These are phyloP conservation scores for Choloepus hoffmanni DNA, from an alignment of 2,113 vertebrate genomes.

Conservation along the genomic window DNA sequence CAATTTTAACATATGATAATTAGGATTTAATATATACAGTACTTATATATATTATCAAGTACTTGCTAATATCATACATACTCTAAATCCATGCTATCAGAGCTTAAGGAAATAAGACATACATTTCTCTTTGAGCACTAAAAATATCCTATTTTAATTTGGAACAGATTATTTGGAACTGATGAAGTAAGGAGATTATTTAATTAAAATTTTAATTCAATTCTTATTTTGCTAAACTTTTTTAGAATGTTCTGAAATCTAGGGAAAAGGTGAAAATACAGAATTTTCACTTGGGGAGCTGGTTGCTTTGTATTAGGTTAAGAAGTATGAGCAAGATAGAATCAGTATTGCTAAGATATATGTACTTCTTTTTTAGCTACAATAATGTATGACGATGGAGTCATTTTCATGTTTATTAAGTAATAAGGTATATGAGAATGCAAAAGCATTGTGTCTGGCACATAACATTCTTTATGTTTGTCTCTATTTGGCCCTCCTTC, in stretches of 20 bases:
- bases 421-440: neutral
- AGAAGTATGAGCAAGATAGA: neutral
- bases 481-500: neutral
- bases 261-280: neutral
- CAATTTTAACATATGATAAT: neutral
- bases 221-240: neutral
- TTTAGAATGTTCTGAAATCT: constrained; percentile 2
- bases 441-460: neutral
- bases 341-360: neutral
- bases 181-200: neutral
- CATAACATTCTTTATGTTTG: neutral
- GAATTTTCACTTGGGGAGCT: neutral
- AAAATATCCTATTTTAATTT: neutral
- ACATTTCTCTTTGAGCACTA: neutral
- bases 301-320: neutral
- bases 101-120: neutral
- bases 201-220: neutral
- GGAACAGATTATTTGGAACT: neutral
- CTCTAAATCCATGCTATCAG: neutral
- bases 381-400: neutral
- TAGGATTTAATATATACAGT: neutral
- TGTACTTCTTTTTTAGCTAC: neutral
- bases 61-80: neutral
- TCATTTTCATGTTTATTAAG: neutral
- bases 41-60: neutral